Conservation (phyloP, 1,140 invertebrate genomes). For the Harpegnathos saltator region DNA sequence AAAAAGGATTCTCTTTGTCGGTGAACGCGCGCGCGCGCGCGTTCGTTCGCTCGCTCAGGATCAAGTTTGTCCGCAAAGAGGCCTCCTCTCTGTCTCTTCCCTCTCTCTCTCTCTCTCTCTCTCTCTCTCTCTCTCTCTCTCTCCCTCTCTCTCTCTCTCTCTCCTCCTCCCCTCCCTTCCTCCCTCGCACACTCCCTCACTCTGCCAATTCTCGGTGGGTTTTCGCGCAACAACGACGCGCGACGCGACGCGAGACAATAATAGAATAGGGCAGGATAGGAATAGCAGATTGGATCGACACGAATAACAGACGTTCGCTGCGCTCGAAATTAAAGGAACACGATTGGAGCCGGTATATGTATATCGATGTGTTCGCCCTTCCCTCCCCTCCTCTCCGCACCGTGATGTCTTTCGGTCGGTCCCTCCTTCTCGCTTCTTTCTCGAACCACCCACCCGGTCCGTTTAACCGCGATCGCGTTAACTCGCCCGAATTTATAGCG, state of each 20-base stretch:
- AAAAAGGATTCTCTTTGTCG: slow-evolving; percentile 43
- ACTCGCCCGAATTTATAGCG: slow-evolving; percentile 42
- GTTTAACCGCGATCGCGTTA: slow-evolving; percentile 50
- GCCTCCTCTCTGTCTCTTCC: not conserved
- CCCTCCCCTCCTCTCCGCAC: not conserved
- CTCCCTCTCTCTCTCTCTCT: slow-evolving; percentile 10
- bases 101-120: too few species aligned
- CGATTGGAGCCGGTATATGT: not conserved
- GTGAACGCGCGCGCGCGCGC: not conserved
- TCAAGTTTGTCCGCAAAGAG: slow-evolving; percentile 47
- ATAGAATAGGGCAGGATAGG: too few species aligned
- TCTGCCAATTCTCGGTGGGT: too few species aligned
- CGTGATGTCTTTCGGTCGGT: not conserved
- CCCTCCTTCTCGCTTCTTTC: not conserved
- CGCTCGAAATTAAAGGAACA: too few species aligned
- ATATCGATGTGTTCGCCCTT: not conserved
- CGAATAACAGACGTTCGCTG: too few species aligned
- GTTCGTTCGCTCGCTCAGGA: not conserved
- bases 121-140: too few species aligned
- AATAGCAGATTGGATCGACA: too few species aligned
- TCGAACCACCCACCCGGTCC: slow-evolving; percentile 15
- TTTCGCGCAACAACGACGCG: not conserved
- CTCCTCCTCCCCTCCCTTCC: too few species aligned
- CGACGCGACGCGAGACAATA: slow-evolving; percentile 39
- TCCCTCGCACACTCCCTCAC: too few species aligned